phyloP scores from a whole-genome alignment of 2,888 invertebrate genomes.

The Apotomis capreana region DNA sequence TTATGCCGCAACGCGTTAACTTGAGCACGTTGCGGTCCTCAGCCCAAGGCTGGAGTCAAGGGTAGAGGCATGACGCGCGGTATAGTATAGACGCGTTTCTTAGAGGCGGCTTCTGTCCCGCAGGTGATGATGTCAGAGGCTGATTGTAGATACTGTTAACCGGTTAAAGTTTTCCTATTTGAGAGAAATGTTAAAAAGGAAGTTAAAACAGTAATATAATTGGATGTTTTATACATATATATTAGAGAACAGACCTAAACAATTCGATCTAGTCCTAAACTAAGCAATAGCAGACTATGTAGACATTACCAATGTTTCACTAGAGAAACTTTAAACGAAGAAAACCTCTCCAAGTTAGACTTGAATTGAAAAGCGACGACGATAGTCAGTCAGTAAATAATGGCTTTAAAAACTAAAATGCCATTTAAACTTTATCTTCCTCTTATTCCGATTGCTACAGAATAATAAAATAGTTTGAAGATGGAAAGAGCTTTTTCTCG shows the following conservation, averaged over 20 bases:
- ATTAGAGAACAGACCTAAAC: no score
- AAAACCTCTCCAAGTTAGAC: slow-evolving; percentile 14
- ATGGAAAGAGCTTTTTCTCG: background rate
- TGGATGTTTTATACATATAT: no score
- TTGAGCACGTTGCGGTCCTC: slow-evolving; percentile 42
- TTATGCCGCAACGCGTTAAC: slow-evolving; percentile 31
- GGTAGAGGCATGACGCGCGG: slow-evolving; percentile 14
- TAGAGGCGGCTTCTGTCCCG: background rate
- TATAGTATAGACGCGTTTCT: slow-evolving; percentile 21
- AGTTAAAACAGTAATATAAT: background rate
- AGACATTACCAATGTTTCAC: background rate
- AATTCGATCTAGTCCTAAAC: background rate
- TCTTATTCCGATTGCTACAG: background rate
- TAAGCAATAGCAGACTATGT: background rate
- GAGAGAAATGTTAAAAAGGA: no score
- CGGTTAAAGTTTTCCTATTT: no score
- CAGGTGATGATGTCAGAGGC: background rate
- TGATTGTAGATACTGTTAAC: no score
- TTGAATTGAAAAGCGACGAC: background rate
- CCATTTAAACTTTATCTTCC: slow-evolving; percentile 6
- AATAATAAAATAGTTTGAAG: slow-evolving; percentile 3
- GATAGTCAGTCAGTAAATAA: background rate
- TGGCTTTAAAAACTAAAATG: slow-evolving; percentile 1
- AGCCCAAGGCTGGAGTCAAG: slow-evolving; percentile 30
- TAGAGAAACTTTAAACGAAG: slow-evolving; percentile 33